phyloP scores from a whole-genome alignment of 35 echinoderm and acorn worm genomes.

The Ptychodera flava region DNA sequence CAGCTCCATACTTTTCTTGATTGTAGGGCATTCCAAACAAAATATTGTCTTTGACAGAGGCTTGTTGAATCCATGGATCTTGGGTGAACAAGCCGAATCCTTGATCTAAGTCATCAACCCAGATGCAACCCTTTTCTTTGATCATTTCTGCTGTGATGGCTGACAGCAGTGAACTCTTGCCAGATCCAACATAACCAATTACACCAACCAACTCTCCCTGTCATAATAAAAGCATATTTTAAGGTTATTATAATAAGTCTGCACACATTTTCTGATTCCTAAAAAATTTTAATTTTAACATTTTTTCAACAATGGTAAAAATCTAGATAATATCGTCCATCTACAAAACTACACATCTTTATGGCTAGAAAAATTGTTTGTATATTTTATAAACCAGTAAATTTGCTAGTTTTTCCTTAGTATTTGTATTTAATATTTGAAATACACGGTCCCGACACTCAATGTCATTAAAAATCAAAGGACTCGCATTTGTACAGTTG shows the following conservation, averaged over 20 bases:
- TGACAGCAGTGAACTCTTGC: conserved; percentile 89
- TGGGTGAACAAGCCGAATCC: conserved; percentile 85
- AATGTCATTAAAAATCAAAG: too few relatives aligned
- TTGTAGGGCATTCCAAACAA: conserved; percentile 72
- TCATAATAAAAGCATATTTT: background rate
- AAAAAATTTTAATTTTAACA: too few relatives aligned
- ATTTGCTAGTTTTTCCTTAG: too few relatives aligned
- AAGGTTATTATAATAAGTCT: background rate
- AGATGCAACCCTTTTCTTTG: conserved; percentile 54
- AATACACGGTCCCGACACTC: too few relatives aligned
- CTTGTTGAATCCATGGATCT: conserved; percentile 96
- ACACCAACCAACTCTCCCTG: conserved; percentile 92
- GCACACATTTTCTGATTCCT: too few relatives aligned
- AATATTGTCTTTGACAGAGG: conserved; percentile 84
- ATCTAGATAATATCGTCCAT: too few relatives aligned
- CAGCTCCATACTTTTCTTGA: conserved; percentile 41
- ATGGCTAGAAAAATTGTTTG: too few relatives aligned
- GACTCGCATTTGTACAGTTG: too few relatives aligned
- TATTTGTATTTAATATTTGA: too few relatives aligned
- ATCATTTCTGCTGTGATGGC: conserved; percentile 91
- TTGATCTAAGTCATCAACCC: conserved; percentile 34
- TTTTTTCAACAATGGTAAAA: too few relatives aligned
- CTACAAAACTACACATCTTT: too few relatives aligned
- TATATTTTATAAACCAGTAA: too few relatives aligned
- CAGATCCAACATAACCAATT: conserved; percentile 84